Evolutionary conservation across 2,797 vertebrate species (phyloP).

Genomic region (Cheracebus regulus): DNA sequence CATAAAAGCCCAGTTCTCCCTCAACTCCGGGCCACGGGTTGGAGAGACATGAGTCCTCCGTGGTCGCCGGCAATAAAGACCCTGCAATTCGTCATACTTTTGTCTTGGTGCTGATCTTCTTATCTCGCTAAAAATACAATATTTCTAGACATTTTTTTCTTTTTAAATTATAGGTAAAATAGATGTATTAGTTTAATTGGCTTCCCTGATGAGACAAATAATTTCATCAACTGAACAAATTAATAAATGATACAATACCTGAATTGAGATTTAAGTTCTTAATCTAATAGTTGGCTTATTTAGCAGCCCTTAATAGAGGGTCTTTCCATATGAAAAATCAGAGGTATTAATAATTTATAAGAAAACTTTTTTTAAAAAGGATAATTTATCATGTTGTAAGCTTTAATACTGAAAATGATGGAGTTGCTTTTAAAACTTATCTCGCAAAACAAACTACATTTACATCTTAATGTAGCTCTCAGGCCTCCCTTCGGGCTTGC

Average conservation of each 20-base stretch:
- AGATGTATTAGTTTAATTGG: neutral
- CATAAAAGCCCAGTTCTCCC: too few species aligned
- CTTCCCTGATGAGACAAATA: neutral
- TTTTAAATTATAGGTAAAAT: neutral
- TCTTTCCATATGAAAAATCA: neutral
- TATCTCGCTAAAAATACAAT: too few species aligned
- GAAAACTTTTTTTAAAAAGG: neutral
- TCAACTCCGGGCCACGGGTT: too few species aligned
- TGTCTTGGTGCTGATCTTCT: too few species aligned
- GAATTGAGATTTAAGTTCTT: conserved; percentile 20
- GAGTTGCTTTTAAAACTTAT: neutral
- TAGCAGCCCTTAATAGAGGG: neutral
- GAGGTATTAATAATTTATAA: neutral
- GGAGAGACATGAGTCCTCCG: too few species aligned
- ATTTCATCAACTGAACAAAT: conserved; percentile 14
- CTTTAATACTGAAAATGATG: neutral
- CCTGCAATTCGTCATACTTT: too few species aligned
- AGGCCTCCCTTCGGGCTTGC: neutral
- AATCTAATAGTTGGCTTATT: conserved; percentile 10
- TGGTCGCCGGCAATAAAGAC: too few species aligned
- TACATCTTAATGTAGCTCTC: neutral
- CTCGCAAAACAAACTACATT: neutral
- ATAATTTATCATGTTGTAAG: neutral
- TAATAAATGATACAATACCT: neutral
- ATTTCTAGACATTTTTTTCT: conserved; percentile 12